Evolutionary conservation across 2,797 vertebrate species (phyloP).

Genomic region (Pelochelys cantorii): DNA sequence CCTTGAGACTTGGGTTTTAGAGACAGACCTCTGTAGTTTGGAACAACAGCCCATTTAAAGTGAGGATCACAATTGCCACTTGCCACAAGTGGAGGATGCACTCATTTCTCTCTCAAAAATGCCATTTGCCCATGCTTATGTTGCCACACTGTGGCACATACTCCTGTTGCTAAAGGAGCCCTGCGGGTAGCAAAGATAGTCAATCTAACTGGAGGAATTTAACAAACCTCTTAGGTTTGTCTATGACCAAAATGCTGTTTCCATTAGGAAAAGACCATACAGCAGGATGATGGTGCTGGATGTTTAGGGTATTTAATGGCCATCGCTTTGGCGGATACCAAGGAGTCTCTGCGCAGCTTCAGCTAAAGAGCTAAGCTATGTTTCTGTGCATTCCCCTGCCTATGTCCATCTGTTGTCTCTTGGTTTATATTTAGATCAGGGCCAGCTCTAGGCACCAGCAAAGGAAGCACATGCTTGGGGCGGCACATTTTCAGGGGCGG

Average conservation of each 20-base stretch:
- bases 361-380: neutral
- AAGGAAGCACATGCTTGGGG: too few relatives aligned
- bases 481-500: too few relatives aligned
- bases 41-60: neutral
- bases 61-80: constrained; percentile 8
- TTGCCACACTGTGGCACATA: neutral
- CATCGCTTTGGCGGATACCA: neutral
- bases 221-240: neutral
- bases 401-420: neutral
- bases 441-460: too few relatives aligned
- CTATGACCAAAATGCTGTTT: neutral
- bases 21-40: constrained; percentile 39
- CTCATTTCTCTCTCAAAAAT: constrained; percentile 10
- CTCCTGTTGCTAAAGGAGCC: rapidly evolving
- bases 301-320: neutral
- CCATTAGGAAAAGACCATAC: neutral
- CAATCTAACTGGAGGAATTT: neutral
- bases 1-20: constrained; percentile 2
- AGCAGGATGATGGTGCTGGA: neutral
- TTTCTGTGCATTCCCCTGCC: neutral
- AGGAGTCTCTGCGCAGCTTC: neutral
- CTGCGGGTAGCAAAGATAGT: neutral
- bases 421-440: neutral
- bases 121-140: neutral
- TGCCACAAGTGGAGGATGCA: neutral